Conservation (phyloP, 2,113 vertebrate genomes). For the Marcusenius ussheri region DNA sequence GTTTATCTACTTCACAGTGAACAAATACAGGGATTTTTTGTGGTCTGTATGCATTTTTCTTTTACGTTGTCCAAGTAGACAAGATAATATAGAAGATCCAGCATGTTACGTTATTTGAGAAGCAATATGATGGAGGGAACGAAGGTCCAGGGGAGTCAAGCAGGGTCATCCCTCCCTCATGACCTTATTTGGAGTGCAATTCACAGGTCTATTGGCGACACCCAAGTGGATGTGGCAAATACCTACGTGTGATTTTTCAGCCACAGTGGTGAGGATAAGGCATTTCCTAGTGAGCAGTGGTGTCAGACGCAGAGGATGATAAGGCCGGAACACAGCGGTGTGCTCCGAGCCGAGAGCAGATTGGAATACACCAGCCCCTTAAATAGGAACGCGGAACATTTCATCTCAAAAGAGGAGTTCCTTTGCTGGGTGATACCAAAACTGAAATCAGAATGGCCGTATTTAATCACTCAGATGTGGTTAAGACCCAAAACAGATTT, state of each 20-base stretch:
- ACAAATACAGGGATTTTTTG: not conserved
- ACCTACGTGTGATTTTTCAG: not conserved
- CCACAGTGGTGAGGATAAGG: not conserved
- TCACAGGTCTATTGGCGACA: not conserved
- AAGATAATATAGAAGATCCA: not conserved
- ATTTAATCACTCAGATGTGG: not conserved
- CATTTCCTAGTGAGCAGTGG: not conserved
- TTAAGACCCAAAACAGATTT: not conserved
- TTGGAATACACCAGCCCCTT: not conserved
- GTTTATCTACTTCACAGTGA: not conserved
- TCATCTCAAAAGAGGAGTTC: not conserved
- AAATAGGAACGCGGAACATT: not conserved
- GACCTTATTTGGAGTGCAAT: not conserved
- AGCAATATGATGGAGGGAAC: not conserved
- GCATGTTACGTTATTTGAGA: not conserved
- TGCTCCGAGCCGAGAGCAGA: not conserved
- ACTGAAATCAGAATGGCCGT: not conserved
- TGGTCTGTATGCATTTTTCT: not conserved
- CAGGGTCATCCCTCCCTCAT: not conserved
- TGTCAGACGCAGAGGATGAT: not conserved
- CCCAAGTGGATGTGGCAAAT: slow-evolving; percentile 11
- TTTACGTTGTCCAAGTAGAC: not conserved
- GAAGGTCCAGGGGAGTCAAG: not conserved
- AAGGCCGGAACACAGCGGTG: not conserved
- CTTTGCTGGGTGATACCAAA: not conserved